Conservation (phyloP, 2,797 vertebrate genomes). For the Meriones psammophilus region DNA sequence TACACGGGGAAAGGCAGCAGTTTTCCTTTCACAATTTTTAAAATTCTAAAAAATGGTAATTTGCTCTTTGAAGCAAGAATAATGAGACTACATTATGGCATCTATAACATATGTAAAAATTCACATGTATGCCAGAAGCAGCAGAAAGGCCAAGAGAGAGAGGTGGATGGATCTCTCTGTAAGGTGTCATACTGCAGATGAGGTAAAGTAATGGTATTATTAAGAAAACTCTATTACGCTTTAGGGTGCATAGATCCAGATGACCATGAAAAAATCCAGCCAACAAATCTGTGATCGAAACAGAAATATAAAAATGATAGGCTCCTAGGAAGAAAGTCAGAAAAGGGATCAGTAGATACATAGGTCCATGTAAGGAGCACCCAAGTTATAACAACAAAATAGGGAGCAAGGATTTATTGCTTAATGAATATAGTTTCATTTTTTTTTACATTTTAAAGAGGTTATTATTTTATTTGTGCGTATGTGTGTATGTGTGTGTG, state of each 20-base stretch:
- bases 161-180: background rate
- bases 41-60: background rate
- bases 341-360: no score
- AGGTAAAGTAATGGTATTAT: background rate
- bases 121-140: background rate
- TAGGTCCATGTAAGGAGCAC: background rate
- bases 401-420: background rate
- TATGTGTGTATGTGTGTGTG: background rate
- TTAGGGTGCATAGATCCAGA: background rate
- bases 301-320: background rate
- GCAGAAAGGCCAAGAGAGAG: background rate
- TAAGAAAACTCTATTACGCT: conserved; percentile 5
- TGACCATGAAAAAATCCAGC: background rate
- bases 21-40: background rate
- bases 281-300: background rate
- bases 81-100: background rate
- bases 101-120: conserved; percentile 13
- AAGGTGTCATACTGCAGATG: background rate
- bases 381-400: background rate
- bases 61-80: conserved; percentile 28
- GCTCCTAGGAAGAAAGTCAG: background rate
- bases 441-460: background rate
- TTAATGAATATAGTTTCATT: background rate
- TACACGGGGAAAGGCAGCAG: background rate
- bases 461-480: background rate